Conservation (phyloP, 30 jellyfish, hydroid and myxozoan species). For the Aurelia sp. region DNA sequence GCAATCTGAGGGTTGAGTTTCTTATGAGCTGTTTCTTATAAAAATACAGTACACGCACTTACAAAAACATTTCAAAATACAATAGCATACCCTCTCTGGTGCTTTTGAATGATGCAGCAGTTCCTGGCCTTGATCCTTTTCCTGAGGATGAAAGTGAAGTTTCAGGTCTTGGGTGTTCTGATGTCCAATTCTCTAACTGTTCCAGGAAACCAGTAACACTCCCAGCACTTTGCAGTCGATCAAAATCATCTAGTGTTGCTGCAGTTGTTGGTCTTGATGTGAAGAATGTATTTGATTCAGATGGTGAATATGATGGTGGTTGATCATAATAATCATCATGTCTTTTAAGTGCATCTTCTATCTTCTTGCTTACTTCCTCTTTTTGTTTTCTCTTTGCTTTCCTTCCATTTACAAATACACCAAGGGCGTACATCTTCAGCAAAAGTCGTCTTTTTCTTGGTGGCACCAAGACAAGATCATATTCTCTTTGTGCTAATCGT, state of each 20-base stretch:
- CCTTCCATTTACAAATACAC: slow-evolving; percentile 86
- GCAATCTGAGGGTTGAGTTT: too few relatives aligned
- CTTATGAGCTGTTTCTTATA: too few relatives aligned
- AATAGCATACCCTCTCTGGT: slow-evolving; percentile 49
- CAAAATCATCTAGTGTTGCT: slow-evolving; percentile 68
- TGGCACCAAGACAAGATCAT: slow-evolving; percentile 80
- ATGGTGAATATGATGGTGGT: slow-evolving; percentile 42
- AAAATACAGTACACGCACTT: too few relatives aligned
- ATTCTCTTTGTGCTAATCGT: slow-evolving; percentile 89
- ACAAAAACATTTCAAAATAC: too few relatives aligned
- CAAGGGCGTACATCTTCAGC: slow-evolving; percentile 90
- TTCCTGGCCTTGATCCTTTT: slow-evolving; percentile 68
- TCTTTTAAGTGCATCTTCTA: slow-evolving; percentile 75
- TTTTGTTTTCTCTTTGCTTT: slow-evolving; percentile 51
- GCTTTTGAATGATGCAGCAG: slow-evolving; percentile 52
- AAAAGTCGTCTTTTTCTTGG: slow-evolving; percentile 82
- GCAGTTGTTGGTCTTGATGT: slow-evolving; percentile 83
- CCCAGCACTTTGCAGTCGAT: slow-evolving; percentile 70
- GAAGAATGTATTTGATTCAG: slow-evolving; percentile 57
- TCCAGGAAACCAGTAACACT: slow-evolving; percentile 82
- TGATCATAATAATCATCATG: slow-evolving; percentile 62
- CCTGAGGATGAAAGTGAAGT: slow-evolving; percentile 56
- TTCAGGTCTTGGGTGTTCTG: slow-evolving; percentile 72
- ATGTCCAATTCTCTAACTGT: slow-evolving; percentile 76
- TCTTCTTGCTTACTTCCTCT: slow-evolving; percentile 59